Conservation (phyloP, 1,140 invertebrate genomes). For the Dreissena rostriformis region DNA sequence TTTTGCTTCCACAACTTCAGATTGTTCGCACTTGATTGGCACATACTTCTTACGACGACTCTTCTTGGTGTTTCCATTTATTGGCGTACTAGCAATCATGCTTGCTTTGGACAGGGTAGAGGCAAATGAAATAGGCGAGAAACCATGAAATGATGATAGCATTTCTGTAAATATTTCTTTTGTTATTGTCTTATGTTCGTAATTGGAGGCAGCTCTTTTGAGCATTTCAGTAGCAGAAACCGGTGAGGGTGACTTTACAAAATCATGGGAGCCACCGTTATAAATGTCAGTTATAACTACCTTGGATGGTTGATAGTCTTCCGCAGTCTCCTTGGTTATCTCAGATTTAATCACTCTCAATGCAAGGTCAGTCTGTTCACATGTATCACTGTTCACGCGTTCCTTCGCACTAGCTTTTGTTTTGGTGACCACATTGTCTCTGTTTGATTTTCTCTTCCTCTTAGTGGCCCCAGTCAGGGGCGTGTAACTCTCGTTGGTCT, state of each 20-base stretch:
- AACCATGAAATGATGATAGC: background rate
- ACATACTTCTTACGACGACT: slow-evolving; percentile 38
- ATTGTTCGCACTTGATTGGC: slow-evolving; percentile 34
- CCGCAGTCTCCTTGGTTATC: background rate
- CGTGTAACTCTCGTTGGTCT: background rate
- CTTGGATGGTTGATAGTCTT: background rate
- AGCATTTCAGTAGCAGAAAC: background rate
- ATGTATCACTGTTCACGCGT: background rate
- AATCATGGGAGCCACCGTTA: background rate
- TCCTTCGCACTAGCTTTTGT: background rate
- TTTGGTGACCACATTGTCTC: background rate
- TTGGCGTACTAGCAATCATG: background rate
- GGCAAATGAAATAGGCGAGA: background rate
- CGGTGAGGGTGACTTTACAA: background rate
- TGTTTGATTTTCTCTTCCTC: slow-evolving; percentile 38
- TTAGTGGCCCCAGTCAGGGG: slow-evolving; percentile 24
- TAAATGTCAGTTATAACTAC: background rate
- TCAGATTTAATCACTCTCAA: background rate
- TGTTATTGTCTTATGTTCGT: background rate
- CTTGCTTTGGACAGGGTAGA: background rate
- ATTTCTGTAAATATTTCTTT: background rate
- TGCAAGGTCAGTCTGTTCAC: background rate
- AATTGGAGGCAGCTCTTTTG: background rate
- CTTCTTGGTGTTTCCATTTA: slow-evolving; percentile 1
- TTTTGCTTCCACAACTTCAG: background rate